Evolutionary conservation across 2,113 vertebrate species (phyloP), one percentile per base, ranked within the genome.

Genomic region (Zosterops japonicus): DNA sequence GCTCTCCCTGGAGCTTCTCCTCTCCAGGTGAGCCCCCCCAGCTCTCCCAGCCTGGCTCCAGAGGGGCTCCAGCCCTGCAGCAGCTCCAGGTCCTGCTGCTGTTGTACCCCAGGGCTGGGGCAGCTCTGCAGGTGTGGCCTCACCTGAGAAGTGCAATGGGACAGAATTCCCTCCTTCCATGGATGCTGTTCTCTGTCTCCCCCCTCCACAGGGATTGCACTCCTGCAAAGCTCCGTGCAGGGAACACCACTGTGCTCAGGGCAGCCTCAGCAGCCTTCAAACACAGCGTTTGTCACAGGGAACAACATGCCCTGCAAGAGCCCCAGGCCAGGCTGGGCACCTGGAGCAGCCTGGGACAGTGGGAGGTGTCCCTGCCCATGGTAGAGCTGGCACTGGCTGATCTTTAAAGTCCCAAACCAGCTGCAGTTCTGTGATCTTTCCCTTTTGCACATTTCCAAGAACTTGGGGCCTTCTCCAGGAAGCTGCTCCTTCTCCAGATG

Each of bases 401-500:
- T 1, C 14, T 50, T 31, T 33, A 5, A 42, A 25, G 11, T 36
- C 21, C 21, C 52, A 57, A 39, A 14, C 8, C 69, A 18, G 2
- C 39, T 8, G 47, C 3, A 13, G 6, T 6, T 55, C 29, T 55
- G 55, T 22, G 39, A 35, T 11, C 47, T 47, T 13, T 12, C 53
- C 33, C 76, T 83, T 83, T 7, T 12, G 19, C 55, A 53, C 61
- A 56, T 61, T 82, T 94, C 83, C 72, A 21, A 24, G 76, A 46
- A 36, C 35, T 31, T 3, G 20, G 4, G 4, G 36, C 9, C 33
- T 74, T 28, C 46, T 82, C 61, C 1, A 1, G 60, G 52, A 52
- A 41, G 71, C 46, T 39, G 13, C 53, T 84, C n/a, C 12, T 1
- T 5, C 69, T 91, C 92, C 96, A 94, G 96, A 90, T 96, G 97